A percentile compares a stretch with the other conserved stretches of the same genome.
Conservation (phyloP, 2,113 vertebrate species). For the Entomyzon cyanotis region DNA sequence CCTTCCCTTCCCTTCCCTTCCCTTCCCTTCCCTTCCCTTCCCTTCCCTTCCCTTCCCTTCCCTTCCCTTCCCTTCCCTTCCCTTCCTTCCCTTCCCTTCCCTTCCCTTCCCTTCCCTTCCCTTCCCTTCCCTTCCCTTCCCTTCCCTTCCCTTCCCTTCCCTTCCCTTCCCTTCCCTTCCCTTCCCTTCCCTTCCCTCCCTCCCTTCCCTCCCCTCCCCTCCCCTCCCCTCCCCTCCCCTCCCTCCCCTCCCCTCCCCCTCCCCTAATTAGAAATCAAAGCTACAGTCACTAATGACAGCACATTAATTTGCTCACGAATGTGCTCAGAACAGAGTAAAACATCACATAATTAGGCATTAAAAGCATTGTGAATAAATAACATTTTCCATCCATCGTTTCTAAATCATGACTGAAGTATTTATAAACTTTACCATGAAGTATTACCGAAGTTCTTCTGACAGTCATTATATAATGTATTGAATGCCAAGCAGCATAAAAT, state of each 20-base stretch:
- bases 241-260: too few relatives aligned
- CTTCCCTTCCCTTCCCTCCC: too few relatives aligned
- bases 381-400: slow-evolving; percentile 57
- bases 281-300: not conserved
- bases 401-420: slow-evolving; percentile 69
- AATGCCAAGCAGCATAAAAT: slow-evolving; percentile 40
- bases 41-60: too few relatives aligned
- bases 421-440: slow-evolving; percentile 42
- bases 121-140: too few relatives aligned
- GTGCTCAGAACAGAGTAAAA: slow-evolving; percentile 48
- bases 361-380: slow-evolving; percentile 16
- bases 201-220: not conserved
- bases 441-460: slow-evolving; percentile 55
- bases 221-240: not conserved
- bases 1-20: too few relatives aligned
- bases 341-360: slow-evolving; percentile 35
- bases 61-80: too few relatives aligned
- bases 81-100: too few relatives aligned
- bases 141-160: not conserved
- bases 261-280: not conserved
- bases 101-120: too few relatives aligned
- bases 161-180: too few relatives aligned
- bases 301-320: slow-evolving; percentile 42
- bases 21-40: too few relatives aligned
- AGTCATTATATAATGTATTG: slow-evolving; percentile 55